A percentile compares a stretch with the other conserved stretches of the same genome.
phyloP scores from a whole-genome alignment of 2,797 vertebrate species.

The Oreochromis grahami region DNA sequence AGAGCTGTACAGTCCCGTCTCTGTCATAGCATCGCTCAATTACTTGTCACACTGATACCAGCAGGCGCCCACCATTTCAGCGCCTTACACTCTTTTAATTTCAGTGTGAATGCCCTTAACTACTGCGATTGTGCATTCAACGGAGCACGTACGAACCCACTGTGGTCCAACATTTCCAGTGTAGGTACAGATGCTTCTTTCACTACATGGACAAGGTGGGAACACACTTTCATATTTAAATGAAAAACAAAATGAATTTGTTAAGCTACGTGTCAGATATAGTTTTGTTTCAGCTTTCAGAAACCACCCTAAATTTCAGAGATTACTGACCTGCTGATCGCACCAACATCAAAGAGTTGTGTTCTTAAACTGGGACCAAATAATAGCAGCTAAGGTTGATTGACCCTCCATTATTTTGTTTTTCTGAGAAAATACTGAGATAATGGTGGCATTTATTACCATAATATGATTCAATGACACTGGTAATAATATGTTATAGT shows the following conservation, averaged over 20 bases:
- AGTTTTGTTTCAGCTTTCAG: neutral
- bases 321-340: neutral
- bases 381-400: neutral
- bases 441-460: neutral
- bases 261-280: neutral
- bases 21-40: neutral
- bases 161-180: neutral
- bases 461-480: neutral
- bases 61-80: neutral
- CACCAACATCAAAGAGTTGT: neutral
- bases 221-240: neutral
- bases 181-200: neutral
- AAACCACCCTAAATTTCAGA: neutral
- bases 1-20: neutral
- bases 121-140: neutral
- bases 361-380: neutral
- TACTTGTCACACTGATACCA: neutral
- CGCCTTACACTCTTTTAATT: neutral
- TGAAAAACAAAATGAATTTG: neutral
- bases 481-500: neutral
- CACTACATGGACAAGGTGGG: no score
- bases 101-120: neutral
- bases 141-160: neutral
- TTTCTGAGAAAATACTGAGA: neutral
- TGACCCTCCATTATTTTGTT: neutral